A percentile compares a stretch with the other conserved stretches of the same genome.
Conservation (phyloP, 2,113 vertebrate species). For the Benitochromis conjunctus region DNA sequence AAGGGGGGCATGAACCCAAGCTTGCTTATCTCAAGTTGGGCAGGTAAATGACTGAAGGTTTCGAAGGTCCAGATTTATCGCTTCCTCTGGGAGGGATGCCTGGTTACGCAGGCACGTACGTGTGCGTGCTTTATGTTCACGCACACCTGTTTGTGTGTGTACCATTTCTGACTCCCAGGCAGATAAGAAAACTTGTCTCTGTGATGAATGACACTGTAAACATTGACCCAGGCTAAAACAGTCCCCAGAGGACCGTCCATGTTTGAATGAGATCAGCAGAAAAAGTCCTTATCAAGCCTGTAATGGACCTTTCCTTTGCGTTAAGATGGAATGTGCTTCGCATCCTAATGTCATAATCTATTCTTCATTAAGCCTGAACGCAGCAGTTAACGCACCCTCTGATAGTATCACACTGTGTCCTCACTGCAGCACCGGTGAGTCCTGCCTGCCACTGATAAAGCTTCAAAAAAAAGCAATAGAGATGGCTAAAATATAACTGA, state of each 20-base stretch:
- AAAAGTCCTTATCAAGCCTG: constrained; percentile 61
- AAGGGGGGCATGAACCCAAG: constrained; percentile 32
- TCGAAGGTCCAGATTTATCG: constrained; percentile 21
- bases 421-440: constrained; percentile 29
- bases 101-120: neutral
- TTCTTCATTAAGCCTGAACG: constrained; percentile 71
- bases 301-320: constrained; percentile 39
- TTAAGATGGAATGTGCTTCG: constrained; percentile 31
- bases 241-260: constrained; percentile 33
- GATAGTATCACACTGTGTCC: constrained; percentile 59
- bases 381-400: constrained; percentile 53
- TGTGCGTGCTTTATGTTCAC: neutral
- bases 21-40: constrained; percentile 12
- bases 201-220: constrained; percentile 62
- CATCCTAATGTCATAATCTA: constrained; percentile 71
- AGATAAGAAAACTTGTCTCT: constrained; percentile 33
- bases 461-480: constrained; percentile 36
- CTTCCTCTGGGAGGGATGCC: neutral
- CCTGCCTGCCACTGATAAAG: constrained; percentile 65
- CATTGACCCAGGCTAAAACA: constrained; percentile 42
- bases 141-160: neutral
- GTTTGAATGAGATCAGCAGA: constrained; percentile 68
- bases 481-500: constrained; percentile 42
- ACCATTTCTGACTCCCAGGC: constrained; percentile 20
- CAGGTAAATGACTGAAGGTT: neutral